Evolutionary conservation across 1,140 invertebrate genomes (phyloP).

Genomic region (Oryctes rhinoceros): DNA sequence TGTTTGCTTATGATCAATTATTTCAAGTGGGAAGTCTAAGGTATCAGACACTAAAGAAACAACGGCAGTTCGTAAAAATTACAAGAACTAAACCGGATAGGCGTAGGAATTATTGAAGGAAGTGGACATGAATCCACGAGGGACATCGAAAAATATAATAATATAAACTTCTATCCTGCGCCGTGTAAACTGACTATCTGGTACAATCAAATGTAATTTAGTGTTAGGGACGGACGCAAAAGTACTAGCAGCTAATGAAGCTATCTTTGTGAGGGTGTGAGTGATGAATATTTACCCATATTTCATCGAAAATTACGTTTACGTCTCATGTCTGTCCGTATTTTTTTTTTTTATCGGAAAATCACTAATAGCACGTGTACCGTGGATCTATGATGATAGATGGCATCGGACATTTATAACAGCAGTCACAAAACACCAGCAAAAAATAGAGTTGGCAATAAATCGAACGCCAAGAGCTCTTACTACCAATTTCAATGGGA

Average conservation of each 20-base stretch:
- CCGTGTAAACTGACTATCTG: no score
- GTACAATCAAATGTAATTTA: no score
- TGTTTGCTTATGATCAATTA: no score
- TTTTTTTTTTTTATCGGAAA: neutral
- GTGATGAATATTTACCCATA: neutral
- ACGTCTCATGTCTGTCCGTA: neutral
- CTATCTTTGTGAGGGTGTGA: neutral
- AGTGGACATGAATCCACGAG: no score
- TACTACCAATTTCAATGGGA: neutral
- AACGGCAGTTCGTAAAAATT: no score
- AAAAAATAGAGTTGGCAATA: neutral
- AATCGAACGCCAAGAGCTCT: slow-evolving; percentile 3
- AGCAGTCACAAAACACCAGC: neutral
- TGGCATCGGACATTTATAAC: neutral
- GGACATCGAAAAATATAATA: no score
- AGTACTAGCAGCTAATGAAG: neutral
- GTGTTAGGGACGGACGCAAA: neutral
- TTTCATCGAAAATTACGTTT: neutral
- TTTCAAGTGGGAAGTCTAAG: no score
- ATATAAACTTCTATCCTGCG: no score
- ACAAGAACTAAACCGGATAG: no score
- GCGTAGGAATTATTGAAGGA: no score
- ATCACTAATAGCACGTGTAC: neutral
- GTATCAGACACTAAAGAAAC: no score
- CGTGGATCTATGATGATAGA: neutral